Evolutionary conservation across 1,140 invertebrate genomes (phyloP), one percentile per base, ranked within the genome.

Genomic region (Theocolax elegans): DNA sequence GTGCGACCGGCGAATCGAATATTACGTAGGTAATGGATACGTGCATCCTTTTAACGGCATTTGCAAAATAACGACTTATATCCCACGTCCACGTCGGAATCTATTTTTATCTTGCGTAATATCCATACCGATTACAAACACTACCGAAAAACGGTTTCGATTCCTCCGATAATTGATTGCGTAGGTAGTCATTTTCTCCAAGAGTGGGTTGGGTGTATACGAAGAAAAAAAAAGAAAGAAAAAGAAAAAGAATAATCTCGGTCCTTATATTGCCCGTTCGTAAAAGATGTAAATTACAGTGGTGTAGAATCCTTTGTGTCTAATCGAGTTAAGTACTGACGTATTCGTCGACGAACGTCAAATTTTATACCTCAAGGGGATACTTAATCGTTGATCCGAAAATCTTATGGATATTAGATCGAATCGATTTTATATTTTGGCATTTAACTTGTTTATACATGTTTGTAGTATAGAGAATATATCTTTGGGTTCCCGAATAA

Each of bases 201-300:
- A 35, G 10, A 35, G 31, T 35, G 10, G 4, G 10, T 35, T 6
- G 31, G 31, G 31, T 10, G 4, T 10, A 10, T 10, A 6, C 31
- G 31, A 35, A 35, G 31, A 35, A 35, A 10, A 35, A 35, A 35
- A n/a, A 35, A 56, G 31, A 17, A 38, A 58, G 17, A 31, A n/a
- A 40, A 35, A 21, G 7, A 38, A 12, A n/a, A 35, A 48, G 48
- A 53, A n/a, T 35, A 40, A 31, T 6, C 15, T 35, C 1, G 23
- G 10, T 46, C 40, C 25, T 31, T 64, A 21, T 48, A 15, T 15
- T 12, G 17, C 3, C 19, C 10, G 23, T 15, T 42, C 38, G 56
- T 54, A 29, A 63, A 46, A 42, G 48, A 63, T 69, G 58, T 46
- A 69, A 69, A 69, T 69, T 69, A 63, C 17, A 69, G 23, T 19